Conservation (phyloP, 2,888 invertebrate species). For the Acronicta leporina region DNA sequence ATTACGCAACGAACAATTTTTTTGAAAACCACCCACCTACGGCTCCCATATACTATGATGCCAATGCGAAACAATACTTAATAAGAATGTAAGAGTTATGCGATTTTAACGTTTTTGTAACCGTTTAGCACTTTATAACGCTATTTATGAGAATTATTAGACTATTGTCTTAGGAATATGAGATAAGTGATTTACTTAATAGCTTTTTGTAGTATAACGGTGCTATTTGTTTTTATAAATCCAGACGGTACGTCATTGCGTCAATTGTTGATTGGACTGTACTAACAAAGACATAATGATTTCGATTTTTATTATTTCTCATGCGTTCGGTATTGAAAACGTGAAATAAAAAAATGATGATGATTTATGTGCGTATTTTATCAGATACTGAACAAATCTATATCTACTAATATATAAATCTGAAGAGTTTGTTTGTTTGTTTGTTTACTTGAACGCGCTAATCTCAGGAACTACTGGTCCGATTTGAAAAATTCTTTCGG, state of each 20-base stretch:
- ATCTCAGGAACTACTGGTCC: too few species aligned
- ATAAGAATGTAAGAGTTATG: conserved; percentile 27
- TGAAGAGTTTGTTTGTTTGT: too few species aligned
- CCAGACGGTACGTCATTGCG: neutral
- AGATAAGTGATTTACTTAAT: neutral
- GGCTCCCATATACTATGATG: neutral
- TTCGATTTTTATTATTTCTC: conserved; percentile 39
- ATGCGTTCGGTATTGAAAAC: conserved; percentile 8
- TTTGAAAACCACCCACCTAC: too few species aligned
- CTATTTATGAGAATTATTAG: neutral
- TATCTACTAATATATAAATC: too few species aligned
- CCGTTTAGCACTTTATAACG: neutral
- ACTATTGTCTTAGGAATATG: neutral
- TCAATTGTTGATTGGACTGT: conserved; percentile 10
- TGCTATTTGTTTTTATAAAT: neutral
- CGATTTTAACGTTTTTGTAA: conserved; percentile 10
- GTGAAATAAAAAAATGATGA: too few species aligned
- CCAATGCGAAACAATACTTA: conserved; percentile 13
- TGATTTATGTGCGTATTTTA: too few species aligned
- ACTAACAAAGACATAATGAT: neutral
- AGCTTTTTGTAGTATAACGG: neutral
- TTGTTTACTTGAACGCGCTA: too few species aligned
- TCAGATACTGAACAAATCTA: too few species aligned
- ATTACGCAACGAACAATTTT: too few species aligned
- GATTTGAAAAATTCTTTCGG: too few species aligned